These are phyloP conservation scores for Fistularia commersonii DNA, from an alignment of 2,797 vertebrate genomes.

Conservation along the genomic window DNA sequence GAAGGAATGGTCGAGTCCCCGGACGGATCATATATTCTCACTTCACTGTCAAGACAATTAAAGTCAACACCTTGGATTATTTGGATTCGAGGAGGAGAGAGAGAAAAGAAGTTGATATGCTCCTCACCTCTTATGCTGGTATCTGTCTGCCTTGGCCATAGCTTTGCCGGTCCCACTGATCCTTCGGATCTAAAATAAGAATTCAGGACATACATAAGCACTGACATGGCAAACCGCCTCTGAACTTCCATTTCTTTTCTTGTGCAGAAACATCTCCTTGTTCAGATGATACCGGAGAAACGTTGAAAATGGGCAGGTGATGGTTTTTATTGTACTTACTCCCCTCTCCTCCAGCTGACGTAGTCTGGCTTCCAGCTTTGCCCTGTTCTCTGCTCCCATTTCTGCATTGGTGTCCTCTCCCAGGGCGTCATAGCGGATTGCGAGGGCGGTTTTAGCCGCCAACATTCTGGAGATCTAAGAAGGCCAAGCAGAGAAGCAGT, in stretches of 20 bases:
- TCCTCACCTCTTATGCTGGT: conserved; percentile 91
- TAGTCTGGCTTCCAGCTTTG: conserved; percentile 90
- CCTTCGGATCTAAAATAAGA: conserved; percentile 80
- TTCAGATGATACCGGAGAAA: too few species aligned
- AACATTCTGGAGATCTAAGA: conserved; percentile 94
- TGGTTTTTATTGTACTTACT: conserved; percentile 69
- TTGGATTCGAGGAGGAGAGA: too few species aligned
- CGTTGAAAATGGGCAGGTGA: too few species aligned
- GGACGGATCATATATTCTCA: conserved; percentile 90
- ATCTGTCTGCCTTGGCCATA: conserved; percentile 90
- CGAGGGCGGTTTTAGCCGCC: conserved; percentile 90
- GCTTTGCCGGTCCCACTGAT: conserved; percentile 96
- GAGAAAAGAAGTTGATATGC: too few species aligned
- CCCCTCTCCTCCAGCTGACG: conserved; percentile 91
- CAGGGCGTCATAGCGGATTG: conserved; percentile 93
- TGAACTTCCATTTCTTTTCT: too few species aligned
- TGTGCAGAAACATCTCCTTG: too few species aligned
- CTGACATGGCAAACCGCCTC: too few species aligned
- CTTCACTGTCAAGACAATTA: conserved; percentile 75
- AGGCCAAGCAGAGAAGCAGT: neutral
- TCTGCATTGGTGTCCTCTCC: conserved; percentile 91
- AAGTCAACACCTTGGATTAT: neutral
- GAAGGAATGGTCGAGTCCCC: conserved; percentile 89
- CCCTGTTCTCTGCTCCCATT: conserved; percentile 90
- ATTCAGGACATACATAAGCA: neutral